Base-by-base conservation (phyloP, 2,888 invertebrate species). In the Siphlonurus alternatus region DNA sequence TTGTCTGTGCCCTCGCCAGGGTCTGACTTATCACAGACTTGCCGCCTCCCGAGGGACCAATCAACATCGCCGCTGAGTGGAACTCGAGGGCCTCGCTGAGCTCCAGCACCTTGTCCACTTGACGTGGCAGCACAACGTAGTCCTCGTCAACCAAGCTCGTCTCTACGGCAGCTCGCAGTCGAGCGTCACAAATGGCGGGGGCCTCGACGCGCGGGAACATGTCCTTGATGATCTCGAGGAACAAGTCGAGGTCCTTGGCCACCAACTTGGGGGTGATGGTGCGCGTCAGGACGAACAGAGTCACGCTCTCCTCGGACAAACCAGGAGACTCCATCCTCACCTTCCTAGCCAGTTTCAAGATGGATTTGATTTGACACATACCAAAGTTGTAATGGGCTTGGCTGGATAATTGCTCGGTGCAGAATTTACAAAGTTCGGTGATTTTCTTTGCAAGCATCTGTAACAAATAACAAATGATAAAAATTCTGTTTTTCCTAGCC, bases 351-450 rank as follows among this genome's bases (percentile, higher is more conserved):
- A 93, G 93, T 25, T 93, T 84, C 20, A 95, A 78, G 1, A 94
- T 93, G 0, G 93, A 87, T 69, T 93, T 95, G n/a, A 95, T 77
- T 2, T 93, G 93, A 64, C 94, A 81, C 68, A 95, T 76, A 0
- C 95, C 93, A 85, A 94, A 95, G 75, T 95, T 94, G 75, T 95
- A 95, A 74, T 95, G 95, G 22, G 87, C 88, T 74, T 95, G 93
- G 72, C 93, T 92, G 1, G 94, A 94, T 61, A 95, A 78, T 74
- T 94, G 94, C 71, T 92, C 91, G 65, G 84, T 81, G 0, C 93
- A 91, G 66, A 95, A 79, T 71, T 88, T 87, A 75, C 95, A 95
- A 15, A 95, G 75, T 1, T 92, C 89, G 0, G 93, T 93, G 91
- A 95, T 93, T 76, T 95, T 95, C 75, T 93, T 94, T 0, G 94